Evolutionary conservation across 2,888 invertebrate species (phyloP).

Genomic region (Oligia latruncula): DNA sequence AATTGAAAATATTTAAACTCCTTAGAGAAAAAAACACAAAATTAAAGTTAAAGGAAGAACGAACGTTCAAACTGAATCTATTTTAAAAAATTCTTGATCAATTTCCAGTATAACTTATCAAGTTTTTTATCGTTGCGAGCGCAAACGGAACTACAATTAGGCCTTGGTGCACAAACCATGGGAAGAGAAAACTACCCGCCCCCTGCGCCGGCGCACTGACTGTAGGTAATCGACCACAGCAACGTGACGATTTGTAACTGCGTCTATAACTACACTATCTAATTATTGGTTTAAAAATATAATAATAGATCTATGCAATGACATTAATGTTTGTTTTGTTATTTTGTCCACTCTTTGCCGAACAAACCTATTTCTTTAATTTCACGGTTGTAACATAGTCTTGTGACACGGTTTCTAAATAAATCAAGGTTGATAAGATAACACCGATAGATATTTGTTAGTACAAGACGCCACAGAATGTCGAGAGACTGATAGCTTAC

Average conservation of each 20-base stretch:
- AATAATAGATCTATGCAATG: conserved; percentile 6
- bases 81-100: background rate
- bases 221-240: conserved; percentile 36
- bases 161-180: conserved; percentile 75
- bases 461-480: conserved; percentile 66
- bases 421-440: conserved; percentile 84
- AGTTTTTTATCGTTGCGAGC: conserved; percentile 26
- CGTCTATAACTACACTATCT: background rate
- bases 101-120: background rate
- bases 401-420: conserved; percentile 77
- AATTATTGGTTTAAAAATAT: conserved; percentile 8
- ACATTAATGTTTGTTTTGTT: background rate
- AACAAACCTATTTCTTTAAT: conserved; percentile 29
- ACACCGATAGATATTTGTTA: conserved; percentile 73
- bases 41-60: background rate
- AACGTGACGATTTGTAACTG: conserved; percentile 29
- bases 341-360: background rate
- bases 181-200: conserved; percentile 80
- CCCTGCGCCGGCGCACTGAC: conserved; percentile 54
- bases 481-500: conserved; percentile 64
- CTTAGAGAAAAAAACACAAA: background rate
- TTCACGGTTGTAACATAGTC: conserved; percentile 60
- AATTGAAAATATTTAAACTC: background rate
- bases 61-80: background rate
- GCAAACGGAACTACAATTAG: conserved; percentile 62